A percentile compares a stretch with the other conserved stretches of the same genome.
Conservation (phyloP, 2,113 vertebrate species). For the Abramis brama region DNA sequence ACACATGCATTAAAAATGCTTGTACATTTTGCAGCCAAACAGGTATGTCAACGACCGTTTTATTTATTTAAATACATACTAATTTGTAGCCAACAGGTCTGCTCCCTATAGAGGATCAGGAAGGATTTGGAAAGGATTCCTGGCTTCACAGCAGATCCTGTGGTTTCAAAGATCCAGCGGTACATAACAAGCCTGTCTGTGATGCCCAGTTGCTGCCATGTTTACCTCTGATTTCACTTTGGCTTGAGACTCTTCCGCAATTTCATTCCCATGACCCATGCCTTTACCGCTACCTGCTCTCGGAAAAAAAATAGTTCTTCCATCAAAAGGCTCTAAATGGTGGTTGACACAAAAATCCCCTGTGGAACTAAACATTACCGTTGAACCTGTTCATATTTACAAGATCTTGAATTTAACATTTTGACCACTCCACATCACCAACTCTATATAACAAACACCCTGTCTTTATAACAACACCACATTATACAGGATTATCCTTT, state of each 20-base stretch:
- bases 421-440: slow-evolving; percentile 39
- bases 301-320: background rate
- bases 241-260: background rate
- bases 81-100: slow-evolving; percentile 8
- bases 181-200: slow-evolving; percentile 48
- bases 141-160: slow-evolving; percentile 57
- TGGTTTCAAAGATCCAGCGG: slow-evolving; percentile 54
- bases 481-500: slow-evolving; percentile 40
- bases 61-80: slow-evolving; percentile 36
- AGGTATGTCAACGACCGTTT: slow-evolving; percentile 45
- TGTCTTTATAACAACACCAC: slow-evolving; percentile 30
- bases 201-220: background rate
- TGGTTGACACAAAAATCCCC: slow-evolving; percentile 21
- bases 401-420: slow-evolving; percentile 29
- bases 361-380: slow-evolving; percentile 36
- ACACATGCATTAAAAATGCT: slow-evolving; percentile 71
- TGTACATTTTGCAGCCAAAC: slow-evolving; percentile 65
- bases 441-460: slow-evolving; percentile 29
- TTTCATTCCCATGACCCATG: background rate
- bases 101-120: slow-evolving; percentile 9
- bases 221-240: slow-evolving; percentile 25
- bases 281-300: background rate
- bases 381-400: slow-evolving; percentile 53
- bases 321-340: slow-evolving; percentile 16
- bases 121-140: background rate